These are phyloP conservation scores for Agrotis segetum DNA, from an alignment of 2,888 invertebrate species.

Conservation along the genomic window DNA sequence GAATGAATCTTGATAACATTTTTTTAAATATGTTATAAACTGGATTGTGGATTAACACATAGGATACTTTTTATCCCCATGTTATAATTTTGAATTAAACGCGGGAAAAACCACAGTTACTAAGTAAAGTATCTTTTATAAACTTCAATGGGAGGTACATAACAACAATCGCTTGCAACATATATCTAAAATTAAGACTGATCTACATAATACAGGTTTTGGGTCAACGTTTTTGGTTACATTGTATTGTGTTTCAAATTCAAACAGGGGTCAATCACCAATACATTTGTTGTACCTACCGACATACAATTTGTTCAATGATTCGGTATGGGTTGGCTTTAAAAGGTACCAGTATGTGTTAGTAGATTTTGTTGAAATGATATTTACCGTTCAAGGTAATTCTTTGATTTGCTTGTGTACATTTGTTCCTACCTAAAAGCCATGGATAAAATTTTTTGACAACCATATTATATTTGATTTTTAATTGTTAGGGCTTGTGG, in stretches of 20 bases:
- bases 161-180: slow-evolving; percentile 22
- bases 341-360: not conserved
- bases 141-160: slow-evolving; percentile 2
- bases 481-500: not conserved
- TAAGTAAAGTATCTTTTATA: not conserved
- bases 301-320: slow-evolving; percentile 20
- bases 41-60: too few species aligned
- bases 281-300: not conserved
- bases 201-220: slow-evolving; percentile 34
- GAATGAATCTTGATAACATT: too few species aligned
- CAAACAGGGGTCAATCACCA: slow-evolving; percentile 33
- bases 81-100: too few species aligned
- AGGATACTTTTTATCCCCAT: too few species aligned
- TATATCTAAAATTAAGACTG: slow-evolving; percentile 27
- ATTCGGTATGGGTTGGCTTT: slow-evolving; percentile 9
- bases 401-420: not conserved
- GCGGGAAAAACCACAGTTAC: too few species aligned
- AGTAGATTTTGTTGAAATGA: slow-evolving; percentile 4
- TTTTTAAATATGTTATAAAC: too few species aligned
- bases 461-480: not conserved
- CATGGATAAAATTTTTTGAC: not conserved
- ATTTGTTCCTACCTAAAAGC: not conserved
- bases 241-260: slow-evolving; percentile 43
- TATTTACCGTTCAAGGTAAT: slow-evolving; percentile 3
- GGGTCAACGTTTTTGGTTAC: slow-evolving; percentile 35